phyloP scores from a whole-genome alignment of 2,888 invertebrate genomes.

The Philaethria dido region DNA sequence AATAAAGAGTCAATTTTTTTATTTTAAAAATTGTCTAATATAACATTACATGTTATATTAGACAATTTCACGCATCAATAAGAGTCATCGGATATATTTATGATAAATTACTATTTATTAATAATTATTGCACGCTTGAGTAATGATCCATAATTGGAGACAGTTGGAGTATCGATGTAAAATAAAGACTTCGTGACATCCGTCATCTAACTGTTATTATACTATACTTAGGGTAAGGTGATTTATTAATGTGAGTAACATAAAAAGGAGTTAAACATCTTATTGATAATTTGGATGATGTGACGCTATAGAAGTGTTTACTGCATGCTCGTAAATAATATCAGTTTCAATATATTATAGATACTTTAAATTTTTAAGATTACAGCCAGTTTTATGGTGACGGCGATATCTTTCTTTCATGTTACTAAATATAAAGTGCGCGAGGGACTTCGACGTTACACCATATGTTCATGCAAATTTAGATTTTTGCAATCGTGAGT shows the following conservation, averaged over 20 bases:
- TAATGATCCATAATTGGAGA: conserved; percentile 77
- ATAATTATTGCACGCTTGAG: conserved; percentile 74
- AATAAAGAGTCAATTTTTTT: neutral
- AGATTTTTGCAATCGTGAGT: conserved; percentile 63
- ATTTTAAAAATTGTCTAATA: no score
- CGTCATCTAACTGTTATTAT: conserved; percentile 66
- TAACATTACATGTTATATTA: conserved; percentile 13
- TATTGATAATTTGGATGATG: neutral
- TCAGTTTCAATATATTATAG: neutral
- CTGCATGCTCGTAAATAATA: neutral
- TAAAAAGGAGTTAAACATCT: neutral
- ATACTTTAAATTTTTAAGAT: neutral
- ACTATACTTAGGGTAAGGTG: conserved; percentile 25
- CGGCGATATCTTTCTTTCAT: neutral
- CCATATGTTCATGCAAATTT: conserved; percentile 55
- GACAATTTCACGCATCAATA: neutral
- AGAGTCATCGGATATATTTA: conserved; percentile 7
- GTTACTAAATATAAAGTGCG: conserved; percentile 6
- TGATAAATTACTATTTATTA: conserved; percentile 56
- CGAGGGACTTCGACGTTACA: conserved; percentile 38
- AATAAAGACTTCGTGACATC: conserved; percentile 79
- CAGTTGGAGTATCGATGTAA: conserved; percentile 70
- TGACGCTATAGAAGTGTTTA: neutral
- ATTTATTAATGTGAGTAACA: neutral
- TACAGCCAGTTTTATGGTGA: neutral